Conservation (phyloP, 2,888 invertebrate genomes). For the Cephus spinipes region DNA sequence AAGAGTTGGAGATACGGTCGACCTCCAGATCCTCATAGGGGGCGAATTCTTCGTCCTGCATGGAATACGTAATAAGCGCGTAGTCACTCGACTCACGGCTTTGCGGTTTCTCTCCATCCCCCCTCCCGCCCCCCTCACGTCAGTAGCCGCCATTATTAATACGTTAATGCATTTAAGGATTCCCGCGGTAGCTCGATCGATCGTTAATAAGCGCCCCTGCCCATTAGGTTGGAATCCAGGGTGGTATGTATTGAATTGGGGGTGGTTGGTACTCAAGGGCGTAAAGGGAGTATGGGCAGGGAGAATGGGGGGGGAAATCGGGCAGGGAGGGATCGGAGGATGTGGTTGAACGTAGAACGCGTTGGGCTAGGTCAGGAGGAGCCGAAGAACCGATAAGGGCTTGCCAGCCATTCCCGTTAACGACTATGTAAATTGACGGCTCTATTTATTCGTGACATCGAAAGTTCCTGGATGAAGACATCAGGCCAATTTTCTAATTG, state of each 20-base stretch:
- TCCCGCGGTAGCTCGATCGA: slow-evolving; percentile 44
- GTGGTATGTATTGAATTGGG: slow-evolving; percentile 25
- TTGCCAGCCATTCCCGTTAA: slow-evolving; percentile 57
- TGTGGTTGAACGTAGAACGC: slow-evolving; percentile 39
- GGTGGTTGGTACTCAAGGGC: slow-evolving; percentile 26
- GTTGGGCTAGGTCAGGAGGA: slow-evolving; percentile 55
- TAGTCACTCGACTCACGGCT: background rate
- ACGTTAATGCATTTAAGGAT: slow-evolving; percentile 30
- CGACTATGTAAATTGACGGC: slow-evolving; percentile 63
- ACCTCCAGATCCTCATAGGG: background rate
- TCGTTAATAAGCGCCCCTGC: slow-evolving; percentile 44
- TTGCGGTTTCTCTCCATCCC: background rate
- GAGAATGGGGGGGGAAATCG: background rate
- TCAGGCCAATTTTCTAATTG: slow-evolving; percentile 45
- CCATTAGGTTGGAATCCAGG: slow-evolving; percentile 30
- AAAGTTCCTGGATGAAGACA: slow-evolving; percentile 49
- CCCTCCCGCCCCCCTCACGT: background rate
- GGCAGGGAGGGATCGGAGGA: background rate
- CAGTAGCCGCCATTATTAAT: slow-evolving; percentile 27
- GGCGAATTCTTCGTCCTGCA: background rate
- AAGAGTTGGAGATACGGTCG: background rate
- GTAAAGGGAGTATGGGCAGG: background rate
- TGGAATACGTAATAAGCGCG: background rate
- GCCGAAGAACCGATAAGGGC: slow-evolving; percentile 55
- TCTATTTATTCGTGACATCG: slow-evolving; percentile 62